Base-by-base conservation (phyloP, 2,888 invertebrate genomes). In the Willowsia nigromaculata region DNA sequence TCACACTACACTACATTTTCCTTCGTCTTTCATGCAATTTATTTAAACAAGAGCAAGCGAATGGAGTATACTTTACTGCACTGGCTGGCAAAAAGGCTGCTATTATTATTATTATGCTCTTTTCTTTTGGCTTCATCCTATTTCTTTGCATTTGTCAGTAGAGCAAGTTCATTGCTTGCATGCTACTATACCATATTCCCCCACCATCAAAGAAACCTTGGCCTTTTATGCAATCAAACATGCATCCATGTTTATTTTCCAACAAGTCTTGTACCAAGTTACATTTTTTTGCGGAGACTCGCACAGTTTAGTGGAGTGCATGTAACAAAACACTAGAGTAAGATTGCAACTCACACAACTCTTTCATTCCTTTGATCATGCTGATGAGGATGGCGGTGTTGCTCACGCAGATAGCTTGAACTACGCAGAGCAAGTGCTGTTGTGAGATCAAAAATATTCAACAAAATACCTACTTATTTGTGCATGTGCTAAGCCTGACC, bases 221-320 rank as follows among this genome's bases (percentile, higher is more conserved):
- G 84, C 84, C 84, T 84, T 84, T 53, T 71, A 74, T 74, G 65
- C 47, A 50, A 37, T 74, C 27, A 15, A 6, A 43, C 40, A 62
- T 62, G 59, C 30, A n/a, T n/a, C n/a, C n/a, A n/a, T 7, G 13
- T 18, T 0, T 50, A 50, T n/a, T 50, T 18, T n/a, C 18, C 6
- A n/a, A 50, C 18, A 50, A 50, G 50, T n/a, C 18, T 18, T 18
- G 18, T 18, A 50, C n/a, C 50, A 50, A 50, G 50, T 50, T 50
- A 50, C 50, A 50, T 50, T 50, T 50, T 50, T 50, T 50, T 50
- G 13, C 50, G 18, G 6, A n/a, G 40, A 40, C 9, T 40, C 40
- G 6, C 9, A 40, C 40, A 53, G 53, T 18, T 18, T 7, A 53
- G 53, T 18, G 18, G 15, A 53, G 53, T 3, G 53, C 53, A 62